A percentile compares a stretch with the other conserved stretches of the same genome.
These are phyloP conservation scores for Amphiprion percula DNA, from an alignment of 2,113 vertebrate genomes.

Conservation along the genomic window DNA sequence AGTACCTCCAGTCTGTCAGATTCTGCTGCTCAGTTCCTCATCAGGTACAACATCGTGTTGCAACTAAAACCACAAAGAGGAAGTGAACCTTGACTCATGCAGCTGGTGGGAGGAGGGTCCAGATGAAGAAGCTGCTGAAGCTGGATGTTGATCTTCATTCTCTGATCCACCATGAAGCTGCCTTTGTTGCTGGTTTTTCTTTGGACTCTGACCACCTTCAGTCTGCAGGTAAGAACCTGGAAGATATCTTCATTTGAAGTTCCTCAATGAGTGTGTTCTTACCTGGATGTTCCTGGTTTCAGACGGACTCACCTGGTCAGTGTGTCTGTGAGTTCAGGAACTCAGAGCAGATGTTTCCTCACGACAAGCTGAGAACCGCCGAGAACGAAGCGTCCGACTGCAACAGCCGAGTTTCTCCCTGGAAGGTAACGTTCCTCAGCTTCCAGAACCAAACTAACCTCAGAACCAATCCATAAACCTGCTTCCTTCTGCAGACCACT, in stretches of 20 bases:
- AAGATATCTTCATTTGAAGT: no score
- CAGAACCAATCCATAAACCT: no score
- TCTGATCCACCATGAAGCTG: conserved; percentile 56
- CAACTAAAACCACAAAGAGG: no score
- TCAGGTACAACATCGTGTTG: no score
- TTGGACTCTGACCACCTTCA: conserved; percentile 52
- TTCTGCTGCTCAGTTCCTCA: no score
- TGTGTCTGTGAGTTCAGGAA: conserved; percentile 81
- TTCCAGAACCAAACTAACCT: no score
- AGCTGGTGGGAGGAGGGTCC: no score
- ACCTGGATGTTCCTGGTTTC: not conserved
- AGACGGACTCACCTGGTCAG: conserved; percentile 13
- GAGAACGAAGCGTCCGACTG: conserved; percentile 56
- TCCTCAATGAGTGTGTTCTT: no score
- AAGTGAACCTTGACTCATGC: no score
- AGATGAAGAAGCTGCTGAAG: not conserved
- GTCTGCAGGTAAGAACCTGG: conserved; percentile 64
- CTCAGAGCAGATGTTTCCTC: conserved; percentile 68
- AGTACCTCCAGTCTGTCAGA: no score
- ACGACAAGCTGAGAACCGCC: conserved; percentile 53
- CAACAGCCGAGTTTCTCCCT: conserved; percentile 42
- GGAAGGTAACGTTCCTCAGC: conserved; percentile 65
- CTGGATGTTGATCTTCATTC: not conserved
- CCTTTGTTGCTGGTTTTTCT: conserved; percentile 8
- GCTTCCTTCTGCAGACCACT: conserved; percentile 47